Percentiles rank a stretch among this genome's conserved stretches.
phyloP scores from a whole-genome alignment of 2,888 invertebrate species.

The Rhamnusium bicolor region DNA sequence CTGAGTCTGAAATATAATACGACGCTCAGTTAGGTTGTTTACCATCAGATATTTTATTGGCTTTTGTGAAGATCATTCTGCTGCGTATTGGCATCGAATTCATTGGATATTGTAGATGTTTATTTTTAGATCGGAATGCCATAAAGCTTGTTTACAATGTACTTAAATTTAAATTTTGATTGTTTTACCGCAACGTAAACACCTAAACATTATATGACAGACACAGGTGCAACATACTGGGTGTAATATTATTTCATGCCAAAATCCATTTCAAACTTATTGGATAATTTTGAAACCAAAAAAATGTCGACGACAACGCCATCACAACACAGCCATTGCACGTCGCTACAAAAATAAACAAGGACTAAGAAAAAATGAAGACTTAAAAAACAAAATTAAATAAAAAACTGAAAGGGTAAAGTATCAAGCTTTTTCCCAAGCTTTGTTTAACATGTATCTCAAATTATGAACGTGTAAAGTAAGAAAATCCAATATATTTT shows the following conservation, averaged over 20 bases:
- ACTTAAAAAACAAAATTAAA: too few relatives aligned
- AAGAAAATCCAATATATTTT: too few relatives aligned
- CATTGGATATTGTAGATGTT: background rate
- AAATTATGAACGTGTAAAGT: too few relatives aligned
- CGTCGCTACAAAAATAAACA: too few relatives aligned
- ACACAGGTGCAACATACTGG: background rate
- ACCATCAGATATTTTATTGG: background rate
- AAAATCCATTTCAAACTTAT: too few relatives aligned
- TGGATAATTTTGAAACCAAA: too few relatives aligned
- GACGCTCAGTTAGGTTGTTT: background rate
- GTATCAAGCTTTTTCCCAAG: too few relatives aligned
- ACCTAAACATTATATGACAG: background rate
- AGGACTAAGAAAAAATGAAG: too few relatives aligned
- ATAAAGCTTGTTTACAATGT: background rate
- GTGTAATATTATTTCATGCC: background rate
- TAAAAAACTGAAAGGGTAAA: too few relatives aligned
- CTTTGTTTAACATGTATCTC: too few relatives aligned
- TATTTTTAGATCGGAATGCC: conserved; percentile 5
- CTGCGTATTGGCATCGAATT: background rate
- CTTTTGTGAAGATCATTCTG: background rate
- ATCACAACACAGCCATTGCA: too few relatives aligned
- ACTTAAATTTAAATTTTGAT: background rate
- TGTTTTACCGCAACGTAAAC: conserved; percentile 4
- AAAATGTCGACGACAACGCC: too few relatives aligned
- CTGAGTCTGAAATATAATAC: background rate